A percentile compares a stretch with the other conserved stretches of the same genome.
Conservation (phyloP, 1,140 invertebrate species). For the Monochamus saltuarius region DNA sequence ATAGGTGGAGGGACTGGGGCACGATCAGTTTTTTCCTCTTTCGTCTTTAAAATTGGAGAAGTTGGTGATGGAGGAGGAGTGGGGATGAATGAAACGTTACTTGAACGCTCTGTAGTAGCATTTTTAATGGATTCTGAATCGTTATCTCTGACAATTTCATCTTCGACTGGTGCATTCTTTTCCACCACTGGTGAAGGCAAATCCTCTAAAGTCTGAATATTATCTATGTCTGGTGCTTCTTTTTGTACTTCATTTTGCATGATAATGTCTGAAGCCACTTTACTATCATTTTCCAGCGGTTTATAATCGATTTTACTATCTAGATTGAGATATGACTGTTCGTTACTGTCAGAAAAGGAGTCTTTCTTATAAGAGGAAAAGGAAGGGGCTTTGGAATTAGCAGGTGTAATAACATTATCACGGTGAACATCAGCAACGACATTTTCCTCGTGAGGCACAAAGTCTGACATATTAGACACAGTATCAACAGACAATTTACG, state of each 20-base stretch:
- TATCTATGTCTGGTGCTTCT: not conserved
- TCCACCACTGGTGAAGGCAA: no score
- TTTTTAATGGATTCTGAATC: no score
- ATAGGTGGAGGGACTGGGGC: constrained; percentile 13
- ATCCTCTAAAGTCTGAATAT: no score
- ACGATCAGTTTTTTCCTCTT: constrained; percentile 6
- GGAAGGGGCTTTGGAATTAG: constrained; percentile 9
- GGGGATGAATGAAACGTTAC: not conserved
- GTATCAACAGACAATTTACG: constrained; percentile 31
- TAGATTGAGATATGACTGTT: not conserved
- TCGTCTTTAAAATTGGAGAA: not conserved
- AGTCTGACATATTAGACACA: constrained; percentile 34
- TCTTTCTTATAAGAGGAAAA: constrained; percentile 1
- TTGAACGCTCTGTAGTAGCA: no score
- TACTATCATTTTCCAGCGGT: constrained; percentile 1
- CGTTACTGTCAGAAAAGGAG: not conserved
- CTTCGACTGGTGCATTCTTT: no score
- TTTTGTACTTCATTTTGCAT: not conserved
- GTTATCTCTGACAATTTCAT: no score
- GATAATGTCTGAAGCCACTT: not conserved
- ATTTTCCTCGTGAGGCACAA: constrained; percentile 30
- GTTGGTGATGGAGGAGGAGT: not conserved
- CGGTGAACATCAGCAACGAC: constrained; percentile 39
- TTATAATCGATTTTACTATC: not conserved
- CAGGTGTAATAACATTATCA: constrained; percentile 28